Conservation (phyloP, 2,113 vertebrate species). For the Cottus gobio region DNA sequence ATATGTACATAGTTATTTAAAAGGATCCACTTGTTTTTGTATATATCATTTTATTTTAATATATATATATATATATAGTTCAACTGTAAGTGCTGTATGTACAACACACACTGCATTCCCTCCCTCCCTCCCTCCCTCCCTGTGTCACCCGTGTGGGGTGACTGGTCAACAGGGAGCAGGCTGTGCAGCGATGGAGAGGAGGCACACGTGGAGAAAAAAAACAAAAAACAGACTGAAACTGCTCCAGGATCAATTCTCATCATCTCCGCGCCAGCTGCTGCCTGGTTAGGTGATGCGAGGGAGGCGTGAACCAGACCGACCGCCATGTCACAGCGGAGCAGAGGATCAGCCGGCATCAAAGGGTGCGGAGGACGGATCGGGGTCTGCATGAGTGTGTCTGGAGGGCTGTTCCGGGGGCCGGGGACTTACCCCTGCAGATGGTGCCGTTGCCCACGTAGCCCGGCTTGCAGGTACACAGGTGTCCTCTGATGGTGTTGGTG, state of each 20-base stretch:
- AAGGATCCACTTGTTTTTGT: too few species aligned
- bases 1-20: too few species aligned
- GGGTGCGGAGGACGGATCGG: neutral
- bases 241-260: conserved; percentile 67
- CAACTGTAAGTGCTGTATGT: neutral
- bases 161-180: conserved; percentile 31
- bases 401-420: conserved; percentile 24
- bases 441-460: conserved; percentile 96
- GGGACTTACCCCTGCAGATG: conserved; percentile 88
- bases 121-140: neutral
- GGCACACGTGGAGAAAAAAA: conserved; percentile 28
- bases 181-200: conserved; percentile 25
- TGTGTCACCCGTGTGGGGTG: neutral
- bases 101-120: neutral
- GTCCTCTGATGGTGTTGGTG: conserved; percentile 93
- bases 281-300: conserved; percentile 45
- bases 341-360: conserved; percentile 23
- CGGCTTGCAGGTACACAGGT: conserved; percentile 95
- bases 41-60: too few species aligned
- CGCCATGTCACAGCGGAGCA: conserved; percentile 23
- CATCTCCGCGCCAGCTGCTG: conserved; percentile 59
- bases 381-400: conserved; percentile 9
- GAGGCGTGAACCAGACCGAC: conserved; percentile 32
- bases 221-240: conserved; percentile 16
- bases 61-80: too few species aligned